phyloP scores from a whole-genome alignment of 1,140 invertebrate species.

The Plutomurus gul region DNA sequence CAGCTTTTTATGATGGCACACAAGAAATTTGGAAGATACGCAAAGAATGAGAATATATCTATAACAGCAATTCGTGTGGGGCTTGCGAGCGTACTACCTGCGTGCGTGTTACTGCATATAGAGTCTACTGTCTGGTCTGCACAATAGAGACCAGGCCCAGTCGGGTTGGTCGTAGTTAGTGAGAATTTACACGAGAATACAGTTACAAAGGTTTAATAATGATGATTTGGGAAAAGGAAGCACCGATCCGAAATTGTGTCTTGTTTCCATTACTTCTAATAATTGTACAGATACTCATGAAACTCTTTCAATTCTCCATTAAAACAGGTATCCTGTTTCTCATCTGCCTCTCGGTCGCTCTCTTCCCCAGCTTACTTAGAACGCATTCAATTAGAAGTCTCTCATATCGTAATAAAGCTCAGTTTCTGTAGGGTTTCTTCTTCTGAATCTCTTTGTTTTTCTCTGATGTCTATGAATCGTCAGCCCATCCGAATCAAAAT shows the following conservation, averaged over 20 bases:
- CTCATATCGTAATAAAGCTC: slow-evolving; percentile 2
- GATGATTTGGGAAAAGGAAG: slow-evolving; percentile 17
- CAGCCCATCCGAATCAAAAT: background rate
- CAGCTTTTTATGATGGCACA: too few species aligned
- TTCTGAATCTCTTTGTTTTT: slow-evolving; percentile 4
- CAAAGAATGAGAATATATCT: too few species aligned
- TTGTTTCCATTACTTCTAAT: background rate
- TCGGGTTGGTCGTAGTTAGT: too few species aligned
- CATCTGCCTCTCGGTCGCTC: background rate
- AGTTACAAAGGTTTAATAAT: slow-evolving; percentile 30
- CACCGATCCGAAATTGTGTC: slow-evolving; percentile 16
- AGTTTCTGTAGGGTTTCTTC: background rate
- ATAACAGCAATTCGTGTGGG: too few species aligned
- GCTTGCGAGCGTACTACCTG: too few species aligned
- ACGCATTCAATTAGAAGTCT: background rate
- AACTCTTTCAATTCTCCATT: background rate
- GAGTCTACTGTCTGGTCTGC: too few species aligned
- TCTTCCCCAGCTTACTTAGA: background rate
- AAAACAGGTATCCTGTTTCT: background rate
- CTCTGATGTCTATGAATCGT: slow-evolving; percentile 15
- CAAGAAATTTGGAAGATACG: too few species aligned
- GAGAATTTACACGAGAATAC: background rate
- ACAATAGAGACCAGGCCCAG: too few species aligned
- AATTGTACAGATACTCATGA: background rate
- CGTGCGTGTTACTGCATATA: too few species aligned